These are phyloP conservation scores for Harpagifer antarcticus DNA, from an alignment of 2,797 vertebrate genomes.

Conservation along the genomic window DNA sequence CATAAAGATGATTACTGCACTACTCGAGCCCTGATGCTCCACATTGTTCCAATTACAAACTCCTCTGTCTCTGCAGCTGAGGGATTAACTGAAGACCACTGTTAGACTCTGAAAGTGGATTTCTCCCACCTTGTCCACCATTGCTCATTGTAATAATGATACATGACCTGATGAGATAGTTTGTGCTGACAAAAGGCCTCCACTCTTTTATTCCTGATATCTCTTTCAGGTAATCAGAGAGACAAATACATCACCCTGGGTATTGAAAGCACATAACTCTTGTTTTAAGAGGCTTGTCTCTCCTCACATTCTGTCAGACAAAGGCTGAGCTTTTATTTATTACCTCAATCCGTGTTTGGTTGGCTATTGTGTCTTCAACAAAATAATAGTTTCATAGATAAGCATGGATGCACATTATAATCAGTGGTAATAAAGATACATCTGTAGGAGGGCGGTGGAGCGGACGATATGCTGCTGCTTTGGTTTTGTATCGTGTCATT, in stretches of 20 bases:
- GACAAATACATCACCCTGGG: conserved; percentile 78
- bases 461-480: background rate
- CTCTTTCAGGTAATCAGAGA: conserved; percentile 84
- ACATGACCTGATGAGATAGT: conserved; percentile 79
- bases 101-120: conserved; percentile 47
- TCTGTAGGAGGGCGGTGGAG: background rate
- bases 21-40: conserved; percentile 45
- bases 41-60: conserved; percentile 71
- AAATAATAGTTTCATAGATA: conserved; percentile 82
- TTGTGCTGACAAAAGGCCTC: conserved; percentile 84
- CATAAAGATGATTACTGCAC: conserved; percentile 75
- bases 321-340: conserved; percentile 80
- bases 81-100: conserved; percentile 65
- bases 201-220: conserved; percentile 83
- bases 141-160: conserved; percentile 86
- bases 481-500: background rate
- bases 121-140: conserved; percentile 67
- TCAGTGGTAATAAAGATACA: conserved; percentile 52
- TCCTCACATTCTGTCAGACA: conserved; percentile 75
- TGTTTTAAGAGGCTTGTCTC: conserved; percentile 80
- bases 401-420: conserved; percentile 51
- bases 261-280: conserved; percentile 86
- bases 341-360: conserved; percentile 60
- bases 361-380: conserved; percentile 67
- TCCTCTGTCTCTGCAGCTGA: conserved; percentile 51